Evolutionary conservation across 2,888 invertebrate species (phyloP).

Genomic region (Leucozona laternaria): DNA sequence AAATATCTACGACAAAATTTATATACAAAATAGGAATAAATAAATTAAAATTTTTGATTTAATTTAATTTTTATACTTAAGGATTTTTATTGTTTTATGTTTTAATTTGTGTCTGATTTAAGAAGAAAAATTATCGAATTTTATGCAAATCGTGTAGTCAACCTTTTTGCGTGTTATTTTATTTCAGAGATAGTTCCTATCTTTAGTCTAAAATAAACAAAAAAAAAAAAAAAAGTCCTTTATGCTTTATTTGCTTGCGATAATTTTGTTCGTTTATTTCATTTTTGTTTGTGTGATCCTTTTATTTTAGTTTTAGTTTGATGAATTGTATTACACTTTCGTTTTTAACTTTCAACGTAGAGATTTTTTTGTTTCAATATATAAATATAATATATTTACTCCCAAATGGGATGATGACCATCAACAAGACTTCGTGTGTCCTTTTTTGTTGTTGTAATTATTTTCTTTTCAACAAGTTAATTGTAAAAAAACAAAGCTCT

Average conservation of each 20-base stretch:
- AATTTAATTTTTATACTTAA: constrained; percentile 44
- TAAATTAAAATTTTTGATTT: constrained; percentile 55
- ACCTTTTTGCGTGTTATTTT: constrained; percentile 52
- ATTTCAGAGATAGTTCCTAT: constrained; percentile 55
- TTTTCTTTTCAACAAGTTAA: constrained; percentile 68
- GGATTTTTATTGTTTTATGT: constrained; percentile 10
- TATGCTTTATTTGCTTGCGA: constrained; percentile 74
- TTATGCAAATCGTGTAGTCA: constrained; percentile 43
- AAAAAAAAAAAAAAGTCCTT: constrained; percentile 70
- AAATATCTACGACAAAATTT: constrained; percentile 50
- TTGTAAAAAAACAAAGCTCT: background rate
- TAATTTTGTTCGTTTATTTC: constrained; percentile 50
- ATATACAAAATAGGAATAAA: constrained; percentile 55
- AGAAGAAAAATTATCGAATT: constrained; percentile 19
- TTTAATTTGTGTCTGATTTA: constrained; percentile 29
- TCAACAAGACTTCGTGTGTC: constrained; percentile 74
- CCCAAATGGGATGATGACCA: constrained; percentile 57
- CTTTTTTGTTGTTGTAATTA: constrained; percentile 76
- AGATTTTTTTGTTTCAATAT: constrained; percentile 4
- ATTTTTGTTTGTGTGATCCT: constrained; percentile 61
- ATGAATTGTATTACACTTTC: constrained; percentile 52
- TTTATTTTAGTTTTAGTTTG: constrained; percentile 68
- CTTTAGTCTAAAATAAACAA: constrained; percentile 59
- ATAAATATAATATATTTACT: constrained; percentile 2
- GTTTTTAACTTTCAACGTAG: constrained; percentile 29